Evolutionary conservation across 2,113 vertebrate genomes (phyloP).

Genomic region (Otus sunia): DNA sequence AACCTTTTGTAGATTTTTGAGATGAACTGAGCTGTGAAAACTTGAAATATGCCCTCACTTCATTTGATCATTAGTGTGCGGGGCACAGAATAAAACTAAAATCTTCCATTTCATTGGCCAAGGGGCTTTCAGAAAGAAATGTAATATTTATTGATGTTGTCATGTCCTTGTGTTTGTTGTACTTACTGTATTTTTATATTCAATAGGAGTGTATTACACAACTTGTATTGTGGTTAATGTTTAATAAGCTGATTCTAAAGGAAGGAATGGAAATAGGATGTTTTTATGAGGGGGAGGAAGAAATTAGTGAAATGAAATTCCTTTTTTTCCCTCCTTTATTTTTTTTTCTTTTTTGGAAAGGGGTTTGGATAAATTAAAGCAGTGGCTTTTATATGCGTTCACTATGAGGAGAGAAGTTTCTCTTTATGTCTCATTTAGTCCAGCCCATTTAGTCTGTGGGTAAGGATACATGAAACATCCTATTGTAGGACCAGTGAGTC

Average conservation of each 20-base stretch:
- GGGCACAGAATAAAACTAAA: neutral
- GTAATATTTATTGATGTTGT: neutral
- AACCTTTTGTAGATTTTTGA: neutral
- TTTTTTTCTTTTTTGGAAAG: neutral
- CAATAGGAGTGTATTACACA: neutral
- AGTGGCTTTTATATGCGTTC: neutral
- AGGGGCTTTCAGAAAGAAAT: neutral
- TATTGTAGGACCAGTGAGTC: neutral
- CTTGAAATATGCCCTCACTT: neutral
- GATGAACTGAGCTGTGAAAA: neutral
- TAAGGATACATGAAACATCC: neutral
- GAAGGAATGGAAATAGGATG: neutral
- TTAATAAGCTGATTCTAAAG: neutral
- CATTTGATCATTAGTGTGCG: neutral
- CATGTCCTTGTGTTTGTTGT: neutral
- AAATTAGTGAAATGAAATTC: neutral
- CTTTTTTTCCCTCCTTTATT: rapidly evolving
- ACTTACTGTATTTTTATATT: neutral
- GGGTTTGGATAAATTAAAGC: neutral
- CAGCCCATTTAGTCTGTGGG: neutral
- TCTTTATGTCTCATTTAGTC: neutral
- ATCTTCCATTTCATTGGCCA: neutral
- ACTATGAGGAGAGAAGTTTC: neutral
- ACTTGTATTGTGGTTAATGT: neutral
- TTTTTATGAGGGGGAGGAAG: neutral